Conservation (phyloP, 2,888 invertebrate species). For the Diaprepes abbreviatus region DNA sequence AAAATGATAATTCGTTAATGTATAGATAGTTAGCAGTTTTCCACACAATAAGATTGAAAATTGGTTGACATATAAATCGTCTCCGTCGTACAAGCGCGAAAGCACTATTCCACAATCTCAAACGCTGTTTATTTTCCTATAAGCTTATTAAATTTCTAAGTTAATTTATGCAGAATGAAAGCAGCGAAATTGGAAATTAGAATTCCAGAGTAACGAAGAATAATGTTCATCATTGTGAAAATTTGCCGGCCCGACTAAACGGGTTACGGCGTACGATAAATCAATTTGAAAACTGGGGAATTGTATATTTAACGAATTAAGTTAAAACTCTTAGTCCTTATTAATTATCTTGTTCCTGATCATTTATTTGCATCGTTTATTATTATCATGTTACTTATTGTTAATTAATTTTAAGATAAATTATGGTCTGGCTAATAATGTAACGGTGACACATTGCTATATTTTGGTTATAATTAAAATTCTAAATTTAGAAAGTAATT, state of each 20-base stretch:
- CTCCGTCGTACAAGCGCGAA: slow-evolving; percentile 42
- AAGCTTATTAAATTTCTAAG: slow-evolving; percentile 62
- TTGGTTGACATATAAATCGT: no score
- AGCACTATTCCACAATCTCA: slow-evolving; percentile 52
- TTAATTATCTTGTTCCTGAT: slow-evolving; percentile 47
- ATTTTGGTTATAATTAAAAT: no score
- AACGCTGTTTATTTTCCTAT: slow-evolving; percentile 60
- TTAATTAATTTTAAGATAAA: slow-evolving; percentile 28
- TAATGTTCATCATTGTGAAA: slow-evolving; percentile 60
- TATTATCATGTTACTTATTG: slow-evolving; percentile 46
- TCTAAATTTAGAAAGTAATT: no score
- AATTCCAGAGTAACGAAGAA: slow-evolving; percentile 57
- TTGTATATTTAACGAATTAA: slow-evolving; percentile 50
- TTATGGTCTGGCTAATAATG: neutral
- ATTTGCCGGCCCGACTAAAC: slow-evolving; percentile 55
- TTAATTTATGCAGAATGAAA: slow-evolving; percentile 62
- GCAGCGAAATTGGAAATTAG: slow-evolving; percentile 60
- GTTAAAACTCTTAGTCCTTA: slow-evolving; percentile 49
- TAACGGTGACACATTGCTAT: neutral
- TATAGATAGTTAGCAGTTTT: no score
- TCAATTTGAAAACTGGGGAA: slow-evolving; percentile 49
- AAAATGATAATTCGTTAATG: no score
- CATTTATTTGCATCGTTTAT: slow-evolving; percentile 46
- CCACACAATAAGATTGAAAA: no score
- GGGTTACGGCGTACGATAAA: slow-evolving; percentile 45